These are phyloP conservation scores for Cryptotis parvus DNA, from an alignment of 2,113 vertebrate genomes.

Conservation along the genomic window DNA sequence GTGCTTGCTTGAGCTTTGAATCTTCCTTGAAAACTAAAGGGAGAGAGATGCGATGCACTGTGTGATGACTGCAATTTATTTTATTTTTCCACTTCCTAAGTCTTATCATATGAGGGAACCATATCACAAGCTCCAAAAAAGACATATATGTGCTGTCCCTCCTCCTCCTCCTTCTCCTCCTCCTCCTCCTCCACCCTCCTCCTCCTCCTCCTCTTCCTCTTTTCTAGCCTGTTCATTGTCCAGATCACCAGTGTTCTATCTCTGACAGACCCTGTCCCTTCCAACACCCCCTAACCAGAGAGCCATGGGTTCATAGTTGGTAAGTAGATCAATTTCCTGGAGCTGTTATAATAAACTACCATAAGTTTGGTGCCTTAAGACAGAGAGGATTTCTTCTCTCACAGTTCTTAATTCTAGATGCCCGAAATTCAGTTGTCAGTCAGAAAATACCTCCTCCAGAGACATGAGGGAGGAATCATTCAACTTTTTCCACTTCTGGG, in stretches of 20 bases:
- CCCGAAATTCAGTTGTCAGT: background rate
- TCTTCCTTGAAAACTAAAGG: background rate
- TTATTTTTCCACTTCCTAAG: no score
- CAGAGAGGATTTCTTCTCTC: background rate
- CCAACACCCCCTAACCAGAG: background rate
- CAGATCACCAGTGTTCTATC: background rate
- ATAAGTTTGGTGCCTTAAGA: background rate
- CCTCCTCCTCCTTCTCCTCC: no score
- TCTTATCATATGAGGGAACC: no score
- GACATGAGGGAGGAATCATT: background rate
- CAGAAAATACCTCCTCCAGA: background rate
- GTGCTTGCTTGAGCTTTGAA: background rate
- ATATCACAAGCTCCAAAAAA: no score
- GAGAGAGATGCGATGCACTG: no score
- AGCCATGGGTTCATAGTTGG: background rate
- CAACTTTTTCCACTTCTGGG: background rate
- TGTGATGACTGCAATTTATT: no score
- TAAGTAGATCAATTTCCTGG: background rate
- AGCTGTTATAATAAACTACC: background rate
- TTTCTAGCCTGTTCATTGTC: background rate
- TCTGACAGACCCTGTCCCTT: no score
- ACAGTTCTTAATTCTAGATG: background rate
- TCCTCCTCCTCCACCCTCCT: no score
- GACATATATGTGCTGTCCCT: background rate
- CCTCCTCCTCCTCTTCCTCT: no score